Percentiles rank a stretch among this genome's conserved stretches.
phyloP scores from a whole-genome alignment of 2,888 invertebrate genomes.

The Cynaeus angustus region DNA sequence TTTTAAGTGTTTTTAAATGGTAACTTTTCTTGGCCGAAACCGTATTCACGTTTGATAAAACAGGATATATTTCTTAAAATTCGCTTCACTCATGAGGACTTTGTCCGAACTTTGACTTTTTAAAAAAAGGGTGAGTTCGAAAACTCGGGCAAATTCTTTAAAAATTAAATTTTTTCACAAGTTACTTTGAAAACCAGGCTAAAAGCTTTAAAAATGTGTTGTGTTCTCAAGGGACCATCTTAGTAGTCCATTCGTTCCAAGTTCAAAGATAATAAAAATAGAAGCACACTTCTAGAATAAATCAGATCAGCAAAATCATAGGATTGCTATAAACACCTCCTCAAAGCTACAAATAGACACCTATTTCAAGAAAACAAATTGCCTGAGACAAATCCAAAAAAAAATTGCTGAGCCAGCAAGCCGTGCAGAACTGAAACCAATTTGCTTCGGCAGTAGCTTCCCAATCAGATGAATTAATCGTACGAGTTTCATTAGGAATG shows the following conservation, averaged over 20 bases:
- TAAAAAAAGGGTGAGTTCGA: no score
- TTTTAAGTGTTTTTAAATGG: constrained; percentile 5
- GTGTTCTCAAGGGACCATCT: not conserved
- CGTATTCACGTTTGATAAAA: constrained; percentile 8
- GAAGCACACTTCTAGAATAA: constrained; percentile 19
- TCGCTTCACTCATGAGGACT: no score
- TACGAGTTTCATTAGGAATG: constrained; percentile 26
- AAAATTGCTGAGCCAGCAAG: constrained; percentile 6
- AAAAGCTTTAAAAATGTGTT: not conserved
- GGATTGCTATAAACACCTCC: constrained; percentile 1
- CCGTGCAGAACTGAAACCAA: not conserved
- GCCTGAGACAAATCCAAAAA: not conserved
- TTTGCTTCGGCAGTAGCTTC: not conserved
- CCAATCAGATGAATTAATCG: constrained; percentile 20
- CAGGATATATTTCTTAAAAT: constrained; percentile 8
- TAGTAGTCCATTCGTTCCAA: constrained; percentile 22
- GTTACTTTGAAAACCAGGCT: no score
- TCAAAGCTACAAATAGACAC: not conserved
- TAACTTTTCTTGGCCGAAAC: constrained; percentile 8
- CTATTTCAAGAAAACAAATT: constrained; percentile 1
- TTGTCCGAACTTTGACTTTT: no score
- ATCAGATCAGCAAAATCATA: constrained; percentile 12
- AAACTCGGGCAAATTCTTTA: no score
- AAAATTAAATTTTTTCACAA: no score
- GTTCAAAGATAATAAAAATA: constrained; percentile 28